Evolutionary conservation across 2,113 vertebrate species (phyloP).

Genomic region (Pantherophis guttatus): DNA sequence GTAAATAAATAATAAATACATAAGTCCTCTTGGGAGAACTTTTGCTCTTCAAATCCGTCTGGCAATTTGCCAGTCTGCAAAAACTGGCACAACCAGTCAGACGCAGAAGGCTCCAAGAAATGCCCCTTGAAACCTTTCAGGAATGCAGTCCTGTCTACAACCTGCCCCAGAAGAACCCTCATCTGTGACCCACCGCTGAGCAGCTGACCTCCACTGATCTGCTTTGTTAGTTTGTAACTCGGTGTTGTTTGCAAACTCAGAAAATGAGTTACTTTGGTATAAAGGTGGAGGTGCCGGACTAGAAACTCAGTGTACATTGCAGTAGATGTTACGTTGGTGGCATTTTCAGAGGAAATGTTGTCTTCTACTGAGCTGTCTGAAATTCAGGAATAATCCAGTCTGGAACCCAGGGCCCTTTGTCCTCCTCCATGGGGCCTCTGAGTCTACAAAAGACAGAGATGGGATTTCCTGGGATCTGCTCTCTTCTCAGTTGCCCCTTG

Average conservation of each 20-base stretch:
- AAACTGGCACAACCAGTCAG: not conserved
- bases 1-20: too few relatives aligned
- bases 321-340: not conserved
- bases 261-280: not conserved
- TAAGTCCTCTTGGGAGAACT: not conserved
- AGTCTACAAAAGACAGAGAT: not conserved
- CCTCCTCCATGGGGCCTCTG: slow-evolving; percentile 29
- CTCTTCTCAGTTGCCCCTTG: too few relatives aligned
- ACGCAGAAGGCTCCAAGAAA: not conserved
- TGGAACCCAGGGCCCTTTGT: too few relatives aligned
- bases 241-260: not conserved
- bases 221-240: not conserved
- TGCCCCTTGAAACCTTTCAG: not conserved
- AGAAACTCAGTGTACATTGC: not conserved
- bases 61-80: not conserved
- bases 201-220: not conserved
- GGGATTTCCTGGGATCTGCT: not conserved
- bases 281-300: not conserved
- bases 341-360: not conserved
- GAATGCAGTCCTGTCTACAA: not conserved
- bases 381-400: not conserved
- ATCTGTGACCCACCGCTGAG: not conserved
- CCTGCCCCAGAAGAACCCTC: not conserved
- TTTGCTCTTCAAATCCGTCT: not conserved
- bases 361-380: not conserved